Percentiles rank a stretch among this genome's conserved stretches.
Conservation (phyloP, 2,113 vertebrate species). For the Lucifuga dentata region DNA sequence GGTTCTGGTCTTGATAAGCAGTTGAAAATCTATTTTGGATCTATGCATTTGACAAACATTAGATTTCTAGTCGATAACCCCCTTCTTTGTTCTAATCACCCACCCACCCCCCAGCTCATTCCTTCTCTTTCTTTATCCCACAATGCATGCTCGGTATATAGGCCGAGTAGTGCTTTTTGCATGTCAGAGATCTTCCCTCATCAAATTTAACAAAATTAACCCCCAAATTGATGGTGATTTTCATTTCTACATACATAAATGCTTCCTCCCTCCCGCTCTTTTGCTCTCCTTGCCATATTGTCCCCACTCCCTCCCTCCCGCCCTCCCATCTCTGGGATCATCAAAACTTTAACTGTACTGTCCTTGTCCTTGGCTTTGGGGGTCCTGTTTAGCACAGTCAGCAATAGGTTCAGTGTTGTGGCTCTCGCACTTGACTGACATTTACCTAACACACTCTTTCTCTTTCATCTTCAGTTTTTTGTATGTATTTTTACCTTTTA, state of each 20-base stretch:
- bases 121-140: slow-evolving; percentile 18
- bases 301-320: slow-evolving; percentile 61
- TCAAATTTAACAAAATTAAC: too few species aligned
- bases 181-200: too few species aligned
- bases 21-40: background rate
- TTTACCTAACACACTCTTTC: slow-evolving; percentile 13
- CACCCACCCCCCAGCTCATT: background rate
- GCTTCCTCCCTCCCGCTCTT: slow-evolving; percentile 46
- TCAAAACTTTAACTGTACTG: slow-evolving; percentile 85
- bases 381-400: slow-evolving; percentile 72
- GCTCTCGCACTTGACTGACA: slow-evolving; percentile 58
- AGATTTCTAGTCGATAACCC: background rate
- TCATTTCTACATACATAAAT: too few species aligned
- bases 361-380: slow-evolving; percentile 78
- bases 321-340: slow-evolving; percentile 86
- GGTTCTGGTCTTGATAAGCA: too few species aligned
- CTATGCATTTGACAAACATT: slow-evolving; percentile 7
- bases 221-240: too few species aligned
- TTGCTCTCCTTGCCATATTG: slow-evolving; percentile 60
- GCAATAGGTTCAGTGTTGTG: slow-evolving; percentile 81
- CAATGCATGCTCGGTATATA: slow-evolving; percentile 42
- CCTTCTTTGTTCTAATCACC: slow-evolving; percentile 25
- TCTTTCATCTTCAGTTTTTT: background rate
- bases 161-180: too few species aligned
- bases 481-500: slow-evolving; percentile 59